phyloP scores from a whole-genome alignment of 2,113 vertebrate species.

The Apistogramma diplotaenia region DNA sequence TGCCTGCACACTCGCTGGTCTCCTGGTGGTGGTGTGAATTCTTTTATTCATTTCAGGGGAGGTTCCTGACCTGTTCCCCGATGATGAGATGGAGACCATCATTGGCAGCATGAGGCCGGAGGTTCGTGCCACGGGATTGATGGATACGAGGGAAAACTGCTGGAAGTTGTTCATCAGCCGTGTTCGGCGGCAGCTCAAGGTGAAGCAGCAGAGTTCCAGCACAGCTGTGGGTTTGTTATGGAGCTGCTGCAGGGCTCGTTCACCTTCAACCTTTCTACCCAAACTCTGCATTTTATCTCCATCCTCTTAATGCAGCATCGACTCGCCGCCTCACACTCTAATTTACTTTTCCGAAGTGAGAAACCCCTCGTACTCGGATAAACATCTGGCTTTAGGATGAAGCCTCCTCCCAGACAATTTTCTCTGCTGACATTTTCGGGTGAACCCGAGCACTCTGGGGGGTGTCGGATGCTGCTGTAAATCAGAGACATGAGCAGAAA shows the following conservation, averaged over 20 bases:
- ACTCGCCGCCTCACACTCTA: constrained; percentile 25
- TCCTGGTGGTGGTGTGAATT: neutral
- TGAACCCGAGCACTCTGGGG: constrained; percentile 37
- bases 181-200: constrained; percentile 88
- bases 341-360: constrained; percentile 19
- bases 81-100: constrained; percentile 91
- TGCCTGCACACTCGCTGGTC: neutral
- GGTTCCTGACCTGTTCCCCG: constrained; percentile 90
- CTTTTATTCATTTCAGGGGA: constrained; percentile 80
- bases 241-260: constrained; percentile 4
- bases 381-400: constrained; percentile 52
- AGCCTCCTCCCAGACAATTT: constrained; percentile 39
- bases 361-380: constrained; percentile 27
- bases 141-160: constrained; percentile 89
- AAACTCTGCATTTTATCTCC: constrained; percentile 29
- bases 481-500: constrained; percentile 37
- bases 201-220: too few species aligned
- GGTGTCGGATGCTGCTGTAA: constrained; percentile 25
- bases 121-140: constrained; percentile 82
- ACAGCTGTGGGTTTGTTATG: too few species aligned
- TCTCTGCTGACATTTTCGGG: constrained; percentile 37
- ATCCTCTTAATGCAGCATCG: constrained; percentile 28
- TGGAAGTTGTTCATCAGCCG: constrained; percentile 95
- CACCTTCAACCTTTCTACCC: constrained; percentile 26
- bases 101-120: constrained; percentile 83